Base-by-base conservation (phyloP, 92 coral and sea anemone genomes). In the Parazoanthus atlanticus region DNA sequence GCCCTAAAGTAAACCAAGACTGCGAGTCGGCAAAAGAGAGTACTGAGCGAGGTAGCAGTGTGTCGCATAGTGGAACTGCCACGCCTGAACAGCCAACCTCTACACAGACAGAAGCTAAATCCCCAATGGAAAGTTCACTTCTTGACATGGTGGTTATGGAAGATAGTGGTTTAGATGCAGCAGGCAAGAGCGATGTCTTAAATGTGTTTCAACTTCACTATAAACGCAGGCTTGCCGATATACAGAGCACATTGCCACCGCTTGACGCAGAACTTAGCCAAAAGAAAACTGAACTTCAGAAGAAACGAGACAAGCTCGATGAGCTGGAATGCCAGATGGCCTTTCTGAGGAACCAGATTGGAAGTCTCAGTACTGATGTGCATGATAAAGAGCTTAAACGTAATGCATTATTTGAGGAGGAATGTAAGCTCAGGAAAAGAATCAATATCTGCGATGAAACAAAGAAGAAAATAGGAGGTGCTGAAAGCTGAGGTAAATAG, bases 241-340 rank as follows among this genome's bases (percentile, higher is more conserved):
- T 84, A 36, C 74, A 84, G 78, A 70, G 78, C 61, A 84, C 56
- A 21, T 17, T 70, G 38, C 87, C 87, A 26, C 54, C 87, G 0
- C 87, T 84, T 41, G 87, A 84, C 26, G 28, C 78, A 30, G 87
- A 84, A 84, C 58, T 84, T 40, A 70, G 7, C 26, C 77, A 84
- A 46, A 84, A 84, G 87, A 84, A 43, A 46, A 52, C 87, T 15
- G 87, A 84, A 46, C 87, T 84, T 71, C 87, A 84, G 65, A 84
- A 31, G 19, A 84, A 84, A 16, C 56, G 33, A 31, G 87, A 84
- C 49, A 84, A 84, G 61, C 87, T 84, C 10, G 87, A 84, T 43
- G 87, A 84, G 77, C 38, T 84, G 28, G 87, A 84, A 32, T 84
- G 87, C 7, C 87, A 84, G 67, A 84, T 84, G 87, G 87, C 87